phyloP scores from a whole-genome alignment of 2,888 invertebrate species.

The Disparrhopalites patrizii region DNA sequence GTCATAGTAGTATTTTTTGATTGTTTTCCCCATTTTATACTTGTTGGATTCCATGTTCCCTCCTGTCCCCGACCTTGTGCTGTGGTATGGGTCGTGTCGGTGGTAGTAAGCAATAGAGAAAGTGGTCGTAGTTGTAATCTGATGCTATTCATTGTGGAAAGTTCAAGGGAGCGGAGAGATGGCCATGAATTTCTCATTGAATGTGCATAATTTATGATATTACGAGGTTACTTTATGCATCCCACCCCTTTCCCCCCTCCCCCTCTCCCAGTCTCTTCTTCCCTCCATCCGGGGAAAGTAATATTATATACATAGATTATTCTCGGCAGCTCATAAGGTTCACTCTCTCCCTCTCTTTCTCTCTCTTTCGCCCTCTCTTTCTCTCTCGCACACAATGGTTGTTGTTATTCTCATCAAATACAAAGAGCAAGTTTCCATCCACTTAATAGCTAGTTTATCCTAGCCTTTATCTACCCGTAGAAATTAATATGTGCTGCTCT shows the following conservation, averaged over 20 bases:
- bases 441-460: slow-evolving; percentile 21
- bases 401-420: neutral
- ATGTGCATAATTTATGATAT: slow-evolving; percentile 11
- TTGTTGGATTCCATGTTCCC: neutral
- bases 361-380: neutral
- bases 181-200: neutral
- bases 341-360: slow-evolving; percentile 8
- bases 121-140: neutral
- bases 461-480: slow-evolving; percentile 3
- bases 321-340: too few species aligned
- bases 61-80: too few species aligned
- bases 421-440: slow-evolving; percentile 10
- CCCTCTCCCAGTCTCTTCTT: neutral
- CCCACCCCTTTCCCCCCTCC: neutral
- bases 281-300: too few species aligned
- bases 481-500: slow-evolving; percentile 14
- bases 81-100: too few species aligned
- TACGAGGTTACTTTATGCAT: neutral
- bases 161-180: too few species aligned
- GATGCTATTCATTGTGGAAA: too few species aligned
- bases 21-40: too few species aligned
- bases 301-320: too few species aligned
- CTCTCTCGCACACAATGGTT: neutral
- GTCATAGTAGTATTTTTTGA: too few species aligned
- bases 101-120: neutral